Evolutionary conservation across 1,140 invertebrate species (phyloP).

Genomic region (Antheraea mylitta): DNA sequence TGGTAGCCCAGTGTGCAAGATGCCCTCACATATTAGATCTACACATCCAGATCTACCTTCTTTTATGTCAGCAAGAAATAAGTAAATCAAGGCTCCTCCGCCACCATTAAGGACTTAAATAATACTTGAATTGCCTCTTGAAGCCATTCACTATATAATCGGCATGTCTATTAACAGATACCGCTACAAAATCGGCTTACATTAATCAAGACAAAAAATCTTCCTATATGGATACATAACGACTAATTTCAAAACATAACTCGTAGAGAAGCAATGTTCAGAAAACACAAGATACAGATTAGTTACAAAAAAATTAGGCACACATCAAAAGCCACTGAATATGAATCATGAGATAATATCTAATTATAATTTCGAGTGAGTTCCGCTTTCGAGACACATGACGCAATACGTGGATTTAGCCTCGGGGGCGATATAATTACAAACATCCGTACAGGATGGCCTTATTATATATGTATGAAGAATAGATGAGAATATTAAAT

Average conservation of each 20-base stretch:
- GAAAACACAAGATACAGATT: background rate
- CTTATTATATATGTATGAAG: background rate
- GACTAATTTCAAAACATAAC: background rate
- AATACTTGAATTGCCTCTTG: too few species aligned
- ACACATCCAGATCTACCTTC: too few species aligned
- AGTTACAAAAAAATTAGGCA: background rate
- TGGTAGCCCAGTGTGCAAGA: too few species aligned
- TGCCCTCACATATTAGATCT: too few species aligned
- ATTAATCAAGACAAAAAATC: too few species aligned
- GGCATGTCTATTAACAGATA: too few species aligned
- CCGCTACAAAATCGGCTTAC: too few species aligned
- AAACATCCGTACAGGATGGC: background rate
- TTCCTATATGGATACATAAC: background rate
- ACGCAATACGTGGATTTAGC: background rate
- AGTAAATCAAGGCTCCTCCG: too few species aligned
- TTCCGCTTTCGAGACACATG: background rate
- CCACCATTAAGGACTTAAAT: too few species aligned
- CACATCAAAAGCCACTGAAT: background rate
- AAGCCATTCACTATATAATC: too few species aligned
- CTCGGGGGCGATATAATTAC: slow-evolving; percentile 1
- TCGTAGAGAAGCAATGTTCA: background rate
- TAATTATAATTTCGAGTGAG: slow-evolving; percentile 1
- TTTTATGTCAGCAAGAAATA: too few species aligned
- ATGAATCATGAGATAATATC: background rate
- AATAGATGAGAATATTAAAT: background rate